Evolutionary conservation across 2,113 vertebrate species (phyloP).

Genomic region (Gadus macrocephalus): DNA sequence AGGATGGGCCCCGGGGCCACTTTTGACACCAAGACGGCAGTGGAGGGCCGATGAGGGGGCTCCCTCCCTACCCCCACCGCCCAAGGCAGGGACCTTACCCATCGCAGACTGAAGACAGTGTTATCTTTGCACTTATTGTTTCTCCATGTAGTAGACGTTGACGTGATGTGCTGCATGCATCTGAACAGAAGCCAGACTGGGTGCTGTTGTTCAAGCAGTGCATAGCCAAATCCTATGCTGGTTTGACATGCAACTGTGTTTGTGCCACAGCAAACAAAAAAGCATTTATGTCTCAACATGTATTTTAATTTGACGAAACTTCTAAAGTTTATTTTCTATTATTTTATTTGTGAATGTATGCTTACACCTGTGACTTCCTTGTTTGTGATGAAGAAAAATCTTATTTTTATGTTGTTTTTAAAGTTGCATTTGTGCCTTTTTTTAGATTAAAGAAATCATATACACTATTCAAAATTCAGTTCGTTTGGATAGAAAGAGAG

Average conservation of each 20-base stretch:
- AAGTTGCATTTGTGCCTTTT: conserved; percentile 58
- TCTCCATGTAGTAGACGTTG: conserved; percentile 28
- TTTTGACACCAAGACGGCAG: conserved; percentile 72
- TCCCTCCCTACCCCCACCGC: not conserved
- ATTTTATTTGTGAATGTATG: conserved; percentile 41
- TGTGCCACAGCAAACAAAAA: not conserved
- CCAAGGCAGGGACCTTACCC: too few species aligned
- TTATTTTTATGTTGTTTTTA: conserved; percentile 30
- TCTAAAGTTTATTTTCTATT: conserved; percentile 26
- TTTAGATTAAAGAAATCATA: conserved; percentile 2
- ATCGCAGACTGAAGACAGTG: conserved; percentile 32
- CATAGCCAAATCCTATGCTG: not conserved
- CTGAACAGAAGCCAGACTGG: conserved; percentile 24
- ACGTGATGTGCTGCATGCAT: conserved; percentile 26
- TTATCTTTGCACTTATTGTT: not conserved
- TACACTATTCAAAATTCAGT: not conserved
- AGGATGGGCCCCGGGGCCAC: conserved; percentile 64
- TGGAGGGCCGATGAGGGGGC: conserved; percentile 66
- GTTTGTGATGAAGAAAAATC: conserved; percentile 4
- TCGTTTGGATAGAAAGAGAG: conserved; percentile 1
- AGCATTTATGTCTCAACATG: conserved; percentile 14
- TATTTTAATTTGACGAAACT: conserved; percentile 19
- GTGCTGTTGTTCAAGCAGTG: conserved; percentile 20
- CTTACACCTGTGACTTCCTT: conserved; percentile 27
- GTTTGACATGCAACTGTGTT: conserved; percentile 9